Evolutionary conservation across 1,140 invertebrate species (phyloP).

Genomic region (Diabrotica undecimpunctata): DNA sequence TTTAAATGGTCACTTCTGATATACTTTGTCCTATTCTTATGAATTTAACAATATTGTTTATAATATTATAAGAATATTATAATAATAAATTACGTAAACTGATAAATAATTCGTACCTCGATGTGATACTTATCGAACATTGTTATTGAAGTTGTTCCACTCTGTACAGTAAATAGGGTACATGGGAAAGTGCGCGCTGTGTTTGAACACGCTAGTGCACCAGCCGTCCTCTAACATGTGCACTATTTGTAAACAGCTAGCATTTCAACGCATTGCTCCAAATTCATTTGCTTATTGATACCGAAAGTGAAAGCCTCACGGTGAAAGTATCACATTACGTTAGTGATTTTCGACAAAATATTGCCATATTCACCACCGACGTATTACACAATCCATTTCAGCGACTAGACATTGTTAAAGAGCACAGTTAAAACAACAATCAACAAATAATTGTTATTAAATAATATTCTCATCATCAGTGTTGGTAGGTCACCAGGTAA

Average conservation of each 20-base stretch:
- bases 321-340: constrained; percentile 2
- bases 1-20: no score
- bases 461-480: background rate
- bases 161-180: background rate
- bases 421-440: background rate
- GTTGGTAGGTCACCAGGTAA: background rate
- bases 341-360: constrained; percentile 1
- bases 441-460: background rate
- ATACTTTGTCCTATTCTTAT: no score
- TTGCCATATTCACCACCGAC: background rate
- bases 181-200: background rate
- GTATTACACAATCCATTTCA: constrained; percentile 1
- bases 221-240: background rate
- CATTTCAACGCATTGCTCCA: constrained; percentile 1
- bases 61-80: no score
- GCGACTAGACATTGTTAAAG: background rate
- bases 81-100: no score
- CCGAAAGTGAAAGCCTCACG: background rate
- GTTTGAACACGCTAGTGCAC: background rate
- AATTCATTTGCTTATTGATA: constrained; percentile 1
- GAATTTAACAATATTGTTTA: no score
- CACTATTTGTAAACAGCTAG: background rate
- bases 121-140: no score
- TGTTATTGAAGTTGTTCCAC: no score
- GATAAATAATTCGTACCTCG: no score